These are phyloP conservation scores for Pardalotus punctatus DNA, from an alignment of 2,113 vertebrate species.

Conservation along the genomic window DNA sequence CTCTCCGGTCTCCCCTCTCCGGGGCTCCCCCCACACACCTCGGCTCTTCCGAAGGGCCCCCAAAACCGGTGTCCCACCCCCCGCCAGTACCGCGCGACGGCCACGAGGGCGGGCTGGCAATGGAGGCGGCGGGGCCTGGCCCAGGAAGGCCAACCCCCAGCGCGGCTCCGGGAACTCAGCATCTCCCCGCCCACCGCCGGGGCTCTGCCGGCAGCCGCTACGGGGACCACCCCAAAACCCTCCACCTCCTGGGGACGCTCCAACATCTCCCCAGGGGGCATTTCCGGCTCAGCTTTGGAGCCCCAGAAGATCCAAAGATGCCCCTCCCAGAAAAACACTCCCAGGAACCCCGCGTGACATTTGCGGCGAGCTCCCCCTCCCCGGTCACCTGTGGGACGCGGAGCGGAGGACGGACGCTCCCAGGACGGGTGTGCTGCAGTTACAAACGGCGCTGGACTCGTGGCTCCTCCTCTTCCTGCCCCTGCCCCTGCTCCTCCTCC, in stretches of 20 bases:
- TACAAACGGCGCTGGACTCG: no score
- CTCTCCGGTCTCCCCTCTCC: not conserved
- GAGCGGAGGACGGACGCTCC: no score
- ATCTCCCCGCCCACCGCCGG: not conserved
- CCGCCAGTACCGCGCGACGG: not conserved
- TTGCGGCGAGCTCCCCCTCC: not conserved
- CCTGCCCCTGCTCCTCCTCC: not conserved
- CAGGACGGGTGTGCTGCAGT: accelerated
- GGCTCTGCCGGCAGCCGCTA: not conserved
- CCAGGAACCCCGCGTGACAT: no score
- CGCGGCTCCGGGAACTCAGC: no score
- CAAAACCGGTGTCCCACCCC: not conserved
- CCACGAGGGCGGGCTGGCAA: not conserved
- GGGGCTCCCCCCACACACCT: no score
- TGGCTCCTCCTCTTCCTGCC: not conserved
- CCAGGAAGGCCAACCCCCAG: not conserved
- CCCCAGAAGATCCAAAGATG: not conserved
- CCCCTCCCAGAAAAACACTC: not conserved
- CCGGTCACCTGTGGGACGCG: not conserved
- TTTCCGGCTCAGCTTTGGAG: not conserved
- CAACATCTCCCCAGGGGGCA: not conserved
- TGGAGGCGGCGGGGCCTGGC: not conserved
- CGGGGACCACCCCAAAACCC: no score
- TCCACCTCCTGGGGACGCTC: not conserved
- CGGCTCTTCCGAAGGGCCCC: not conserved